Percentiles rank a stretch among this genome's conserved stretches.
phyloP scores from a whole-genome alignment of 2,888 invertebrate species.

The Idaea aversata region DNA sequence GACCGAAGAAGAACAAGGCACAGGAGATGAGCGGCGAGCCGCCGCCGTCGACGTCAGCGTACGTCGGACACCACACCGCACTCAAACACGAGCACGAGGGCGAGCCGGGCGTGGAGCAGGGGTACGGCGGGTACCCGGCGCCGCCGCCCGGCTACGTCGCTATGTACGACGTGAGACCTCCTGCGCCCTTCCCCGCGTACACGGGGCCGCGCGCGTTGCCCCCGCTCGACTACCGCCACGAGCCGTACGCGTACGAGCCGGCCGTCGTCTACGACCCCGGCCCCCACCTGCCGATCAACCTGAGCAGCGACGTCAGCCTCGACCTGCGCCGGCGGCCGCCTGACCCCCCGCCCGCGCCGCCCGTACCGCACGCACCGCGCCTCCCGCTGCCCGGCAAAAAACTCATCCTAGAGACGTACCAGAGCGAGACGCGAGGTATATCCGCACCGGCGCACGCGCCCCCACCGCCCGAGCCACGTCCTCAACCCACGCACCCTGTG shows the following conservation, averaged over 20 bases:
- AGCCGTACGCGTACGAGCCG: slow-evolving; percentile 58
- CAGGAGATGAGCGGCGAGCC: slow-evolving; percentile 56
- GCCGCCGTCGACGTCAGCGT: slow-evolving; percentile 67
- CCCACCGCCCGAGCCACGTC: slow-evolving; percentile 24
- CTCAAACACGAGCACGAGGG: slow-evolving; percentile 59
- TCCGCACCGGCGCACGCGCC: slow-evolving; percentile 49
- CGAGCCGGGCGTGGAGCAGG: slow-evolving; percentile 42
- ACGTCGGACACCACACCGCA: slow-evolving; percentile 46
- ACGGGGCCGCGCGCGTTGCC: slow-evolving; percentile 36
- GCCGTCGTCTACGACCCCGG: slow-evolving; percentile 49
- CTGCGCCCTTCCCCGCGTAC: slow-evolving; percentile 43
- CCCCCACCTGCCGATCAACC: slow-evolving; percentile 73
- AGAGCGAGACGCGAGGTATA: slow-evolving; percentile 57
- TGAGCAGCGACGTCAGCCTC: slow-evolving; percentile 71
- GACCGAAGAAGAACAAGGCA: slow-evolving; percentile 70
- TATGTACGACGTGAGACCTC: slow-evolving; percentile 44
- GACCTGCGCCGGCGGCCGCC: slow-evolving; percentile 68
- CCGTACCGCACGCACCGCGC: slow-evolving; percentile 52
- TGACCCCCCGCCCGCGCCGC: slow-evolving; percentile 55
- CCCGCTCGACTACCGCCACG: slow-evolving; percentile 60
- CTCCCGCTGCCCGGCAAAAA: slow-evolving; percentile 73
- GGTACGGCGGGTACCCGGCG: slow-evolving; percentile 54
- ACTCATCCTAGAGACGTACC: slow-evolving; percentile 73
- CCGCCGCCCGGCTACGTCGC: slow-evolving; percentile 38
- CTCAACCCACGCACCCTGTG: slow-evolving; percentile 30